Evolutionary conservation across 2,888 invertebrate species (phyloP).

Genomic region (Cephus sareptanus): DNA sequence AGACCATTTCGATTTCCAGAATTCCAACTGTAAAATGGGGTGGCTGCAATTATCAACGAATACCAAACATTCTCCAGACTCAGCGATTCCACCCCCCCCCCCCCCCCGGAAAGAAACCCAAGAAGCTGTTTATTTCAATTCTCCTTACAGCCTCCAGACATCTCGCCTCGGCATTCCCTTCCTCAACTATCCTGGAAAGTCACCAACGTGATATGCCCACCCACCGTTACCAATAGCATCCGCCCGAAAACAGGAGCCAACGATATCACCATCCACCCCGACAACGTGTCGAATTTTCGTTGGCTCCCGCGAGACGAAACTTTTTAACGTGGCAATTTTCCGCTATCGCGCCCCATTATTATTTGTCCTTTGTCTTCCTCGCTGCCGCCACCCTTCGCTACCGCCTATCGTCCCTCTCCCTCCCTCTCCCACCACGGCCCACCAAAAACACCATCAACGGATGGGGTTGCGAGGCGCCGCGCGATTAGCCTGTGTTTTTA

Average conservation of each 20-base stretch:
- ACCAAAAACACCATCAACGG: background rate
- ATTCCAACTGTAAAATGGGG: background rate
- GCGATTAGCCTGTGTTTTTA: conserved; percentile 21
- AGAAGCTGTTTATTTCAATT: background rate
- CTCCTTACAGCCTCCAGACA: background rate
- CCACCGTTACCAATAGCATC: background rate
- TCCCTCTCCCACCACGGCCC: too few relatives aligned
- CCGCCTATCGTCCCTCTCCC: background rate
- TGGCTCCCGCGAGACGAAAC: conserved; percentile 13
- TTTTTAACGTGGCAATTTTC: conserved; percentile 23
- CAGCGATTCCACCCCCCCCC: background rate
- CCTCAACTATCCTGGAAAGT: background rate
- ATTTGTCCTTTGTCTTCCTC: conserved; percentile 20
- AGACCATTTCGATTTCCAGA: background rate
- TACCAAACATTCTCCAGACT: background rate
- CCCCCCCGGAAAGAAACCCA: background rate
- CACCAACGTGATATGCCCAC: background rate
- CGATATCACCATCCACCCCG: background rate
- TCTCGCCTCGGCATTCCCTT: background rate
- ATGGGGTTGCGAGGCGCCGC: conserved; percentile 8
- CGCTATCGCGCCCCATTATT: conserved; percentile 22
- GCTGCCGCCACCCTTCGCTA: background rate
- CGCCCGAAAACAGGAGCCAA: background rate
- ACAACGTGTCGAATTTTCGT: background rate
- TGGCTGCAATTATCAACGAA: background rate